A percentile compares a stretch with the other conserved stretches of the same genome.
Evolutionary conservation across 2,113 vertebrate genomes (phyloP).

Genomic region (Phaetusa simplex): DNA sequence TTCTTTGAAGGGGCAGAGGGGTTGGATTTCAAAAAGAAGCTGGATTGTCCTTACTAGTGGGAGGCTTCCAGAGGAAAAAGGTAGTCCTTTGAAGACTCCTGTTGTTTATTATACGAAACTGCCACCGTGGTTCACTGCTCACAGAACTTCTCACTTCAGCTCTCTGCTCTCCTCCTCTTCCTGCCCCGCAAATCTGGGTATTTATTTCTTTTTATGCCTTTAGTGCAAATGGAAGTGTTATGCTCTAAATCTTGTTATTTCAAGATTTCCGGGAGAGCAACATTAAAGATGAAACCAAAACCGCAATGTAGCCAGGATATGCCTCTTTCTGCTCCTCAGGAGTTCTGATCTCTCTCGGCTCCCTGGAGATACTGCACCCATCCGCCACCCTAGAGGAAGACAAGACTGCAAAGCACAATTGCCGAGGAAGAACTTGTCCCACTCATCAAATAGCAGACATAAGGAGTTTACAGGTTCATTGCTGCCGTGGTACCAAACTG

Average conservation of each 20-base stretch:
- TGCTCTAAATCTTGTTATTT: background rate
- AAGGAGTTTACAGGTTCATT: background rate
- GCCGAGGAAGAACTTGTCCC: background rate
- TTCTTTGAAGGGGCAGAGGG: background rate
- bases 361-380: background rate
- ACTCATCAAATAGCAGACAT: background rate
- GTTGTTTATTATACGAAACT: background rate
- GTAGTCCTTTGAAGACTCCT: conserved; percentile 14
- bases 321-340: background rate
- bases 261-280: background rate
- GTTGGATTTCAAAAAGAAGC: conserved; percentile 17
- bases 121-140: background rate
- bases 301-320: background rate
- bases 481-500: background rate
- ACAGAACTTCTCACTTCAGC: background rate
- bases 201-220: conserved; percentile 3
- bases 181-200: background rate
- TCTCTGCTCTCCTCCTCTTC: background rate
- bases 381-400: background rate
- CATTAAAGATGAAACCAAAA: background rate
- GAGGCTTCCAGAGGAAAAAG: conserved; percentile 6
- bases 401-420: background rate
- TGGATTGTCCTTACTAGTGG: background rate
- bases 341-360: background rate
- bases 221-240: background rate